A percentile compares a stretch with the other conserved stretches of the same genome.
phyloP scores from a whole-genome alignment of 2,113 vertebrate species.

The Notiomystis cincta region DNA sequence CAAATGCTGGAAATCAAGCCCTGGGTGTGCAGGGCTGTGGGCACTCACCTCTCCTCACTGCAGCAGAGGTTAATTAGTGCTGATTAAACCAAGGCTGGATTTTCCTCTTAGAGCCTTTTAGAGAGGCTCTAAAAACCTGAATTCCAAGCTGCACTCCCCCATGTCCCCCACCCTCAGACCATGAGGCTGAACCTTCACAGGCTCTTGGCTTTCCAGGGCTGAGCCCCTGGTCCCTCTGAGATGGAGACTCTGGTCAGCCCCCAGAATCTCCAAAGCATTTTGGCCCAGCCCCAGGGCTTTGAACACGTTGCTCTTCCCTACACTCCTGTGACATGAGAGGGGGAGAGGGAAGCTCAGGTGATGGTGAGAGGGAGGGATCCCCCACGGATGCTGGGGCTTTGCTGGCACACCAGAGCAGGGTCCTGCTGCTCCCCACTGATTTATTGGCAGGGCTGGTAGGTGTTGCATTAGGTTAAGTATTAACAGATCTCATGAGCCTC shows the following conservation, averaged over 20 bases:
- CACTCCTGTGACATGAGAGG: neutral
- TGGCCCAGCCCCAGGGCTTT: neutral
- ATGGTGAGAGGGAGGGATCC: neutral
- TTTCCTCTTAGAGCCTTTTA: too few species aligned
- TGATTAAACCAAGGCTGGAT: neutral
- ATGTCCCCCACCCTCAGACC: neutral
- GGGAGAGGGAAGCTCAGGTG: neutral
- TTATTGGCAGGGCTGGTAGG: conserved; percentile 28
- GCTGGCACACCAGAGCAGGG: neutral
- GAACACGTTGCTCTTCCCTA: rapidly evolving
- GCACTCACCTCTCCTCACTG: neutral
- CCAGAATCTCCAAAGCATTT: neutral
- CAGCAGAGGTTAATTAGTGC: neutral
- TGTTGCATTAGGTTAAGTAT: conserved; percentile 63
- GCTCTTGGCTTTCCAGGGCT: neutral
- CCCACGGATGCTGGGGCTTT: neutral
- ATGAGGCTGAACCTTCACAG: neutral
- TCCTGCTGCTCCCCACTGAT: neutral
- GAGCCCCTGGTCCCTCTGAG: neutral
- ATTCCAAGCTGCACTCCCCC: neutral
- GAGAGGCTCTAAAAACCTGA: neutral
- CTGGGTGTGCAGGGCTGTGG: neutral
- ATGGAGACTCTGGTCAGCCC: neutral
- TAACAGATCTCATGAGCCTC: conserved; percentile 68
- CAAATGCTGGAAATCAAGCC: neutral